Base-by-base conservation (phyloP, 2,113 vertebrate genomes). In the Pseudorasbora parva region DNA sequence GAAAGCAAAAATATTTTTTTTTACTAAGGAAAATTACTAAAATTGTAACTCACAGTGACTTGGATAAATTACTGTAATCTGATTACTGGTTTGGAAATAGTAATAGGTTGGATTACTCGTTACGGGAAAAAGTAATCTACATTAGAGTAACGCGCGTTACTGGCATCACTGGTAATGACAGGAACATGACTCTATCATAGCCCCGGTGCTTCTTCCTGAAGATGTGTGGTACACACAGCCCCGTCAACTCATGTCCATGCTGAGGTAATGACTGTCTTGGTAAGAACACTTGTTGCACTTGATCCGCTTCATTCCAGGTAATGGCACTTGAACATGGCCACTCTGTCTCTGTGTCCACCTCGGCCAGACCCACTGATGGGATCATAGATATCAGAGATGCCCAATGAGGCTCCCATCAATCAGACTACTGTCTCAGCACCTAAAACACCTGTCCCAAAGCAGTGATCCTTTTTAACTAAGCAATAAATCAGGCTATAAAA, bases 401-500 rank as follows among this genome's bases (percentile, higher is more conserved):
- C 41, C n/a, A 60, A 27, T 43, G 57, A 45, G 56, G 5, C 76
- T 60, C 76, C 43, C 60, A 80, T 80, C 60, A 64, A 43, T 80
- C 78, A 80, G 43, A 80, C 78, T 64, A 9, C 25, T 10, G 9
- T 60, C 56, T 43, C 23, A 30, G 78, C 41, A 64, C 60, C 78
- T 66, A 11, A 80, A 66, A 66, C 10, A 66, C 78, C 19, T 51
- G 25, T 80, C 60, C 77, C 78, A 80, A 6, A 51, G 60, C 60
- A 30, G 23, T 66, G 60, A 80, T 47, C 17, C 78, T 66, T 77
- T 37, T 51, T 33, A 80, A 27, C 43, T 14, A 30, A 49, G 49
- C 60, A 27, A 66, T 80, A 64, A 80, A 80, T 80, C 78, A 80
- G 25, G 60, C 23, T 80, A 64, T 64, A 66, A 80, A 80, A 64